Evolutionary conservation across 2,113 vertebrate genomes (phyloP).

Genomic region (Myrmecobius fasciatus): DNA sequence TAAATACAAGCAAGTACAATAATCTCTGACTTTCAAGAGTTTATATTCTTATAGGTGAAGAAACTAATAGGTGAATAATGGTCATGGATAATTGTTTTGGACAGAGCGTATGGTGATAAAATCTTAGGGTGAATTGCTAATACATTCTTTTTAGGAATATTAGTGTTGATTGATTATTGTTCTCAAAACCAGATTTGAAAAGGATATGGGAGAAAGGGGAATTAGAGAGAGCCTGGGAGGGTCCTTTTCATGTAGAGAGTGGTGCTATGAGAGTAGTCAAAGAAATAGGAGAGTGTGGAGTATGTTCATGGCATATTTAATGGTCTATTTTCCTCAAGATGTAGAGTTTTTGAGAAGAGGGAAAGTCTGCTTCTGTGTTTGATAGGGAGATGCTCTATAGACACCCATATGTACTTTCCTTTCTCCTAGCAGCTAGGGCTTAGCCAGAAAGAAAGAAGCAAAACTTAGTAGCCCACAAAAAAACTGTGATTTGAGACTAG

Average conservation of each 20-base stretch:
- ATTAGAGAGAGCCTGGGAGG: background rate
- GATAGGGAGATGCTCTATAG: background rate
- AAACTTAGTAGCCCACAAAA: background rate
- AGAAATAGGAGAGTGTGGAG: background rate
- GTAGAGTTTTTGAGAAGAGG: background rate
- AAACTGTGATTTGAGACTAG: background rate
- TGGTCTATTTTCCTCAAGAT: background rate
- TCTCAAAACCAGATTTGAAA: background rate
- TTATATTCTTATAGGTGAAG: background rate
- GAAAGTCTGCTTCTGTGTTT: background rate
- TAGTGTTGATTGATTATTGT: background rate
- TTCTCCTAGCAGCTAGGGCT: background rate
- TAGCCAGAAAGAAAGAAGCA: conserved; percentile 11
- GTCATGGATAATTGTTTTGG: background rate
- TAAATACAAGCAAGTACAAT: background rate
- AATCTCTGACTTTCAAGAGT: background rate
- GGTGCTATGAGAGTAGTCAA: background rate
- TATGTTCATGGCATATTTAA: background rate
- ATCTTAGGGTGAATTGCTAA: background rate
- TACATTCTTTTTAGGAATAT: background rate
- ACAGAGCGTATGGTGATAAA: background rate
- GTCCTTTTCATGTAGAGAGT: background rate
- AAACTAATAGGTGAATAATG: background rate
- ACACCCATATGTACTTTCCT: background rate
- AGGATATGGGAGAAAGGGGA: background rate